Evolutionary conservation across 2,888 invertebrate species (phyloP).

Genomic region (Chrysodeixis includens): DNA sequence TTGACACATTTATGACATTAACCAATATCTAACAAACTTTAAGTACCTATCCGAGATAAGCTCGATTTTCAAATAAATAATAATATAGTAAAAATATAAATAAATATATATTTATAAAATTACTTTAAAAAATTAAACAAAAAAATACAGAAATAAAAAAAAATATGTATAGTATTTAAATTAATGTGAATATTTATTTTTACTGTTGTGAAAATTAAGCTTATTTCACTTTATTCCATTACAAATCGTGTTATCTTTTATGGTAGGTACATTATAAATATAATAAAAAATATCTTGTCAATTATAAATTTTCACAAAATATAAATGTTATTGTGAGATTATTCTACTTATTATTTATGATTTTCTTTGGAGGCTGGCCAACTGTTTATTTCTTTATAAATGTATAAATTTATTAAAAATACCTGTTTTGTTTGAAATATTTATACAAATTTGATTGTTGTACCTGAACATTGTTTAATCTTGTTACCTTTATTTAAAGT

Average conservation of each 20-base stretch:
- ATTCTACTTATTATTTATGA: slow-evolving; percentile 19
- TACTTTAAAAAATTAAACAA: neutral
- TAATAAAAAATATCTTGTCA: slow-evolving; percentile 63
- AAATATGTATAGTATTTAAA: neutral
- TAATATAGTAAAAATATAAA: slow-evolving; percentile 1
- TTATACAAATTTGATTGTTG: slow-evolving; percentile 38
- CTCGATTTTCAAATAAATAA: slow-evolving; percentile 48
- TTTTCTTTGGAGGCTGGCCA: slow-evolving; percentile 69
- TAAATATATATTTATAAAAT: neutral
- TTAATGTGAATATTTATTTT: neutral
- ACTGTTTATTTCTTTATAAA: slow-evolving; percentile 26
- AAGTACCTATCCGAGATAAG: slow-evolving; percentile 42
- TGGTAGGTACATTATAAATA: slow-evolving; percentile 49
- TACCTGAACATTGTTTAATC: neutral
- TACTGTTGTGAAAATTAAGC: slow-evolving; percentile 46
- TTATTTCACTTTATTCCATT: slow-evolving; percentile 45
- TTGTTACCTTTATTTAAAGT: slow-evolving; percentile 48
- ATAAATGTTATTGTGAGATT: slow-evolving; percentile 37
- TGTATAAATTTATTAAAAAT: slow-evolving; percentile 25
- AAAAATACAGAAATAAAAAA: neutral
- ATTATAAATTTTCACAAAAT: slow-evolving; percentile 59
- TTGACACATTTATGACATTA: slow-evolving; percentile 39
- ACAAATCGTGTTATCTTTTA: slow-evolving; percentile 48
- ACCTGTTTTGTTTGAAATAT: neutral
- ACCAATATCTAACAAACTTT: slow-evolving; percentile 41